Evolutionary conservation across 2,113 vertebrate genomes (phyloP), one percentile per base, ranked within the genome.

Genomic region (Malurus melanocephalus): DNA sequence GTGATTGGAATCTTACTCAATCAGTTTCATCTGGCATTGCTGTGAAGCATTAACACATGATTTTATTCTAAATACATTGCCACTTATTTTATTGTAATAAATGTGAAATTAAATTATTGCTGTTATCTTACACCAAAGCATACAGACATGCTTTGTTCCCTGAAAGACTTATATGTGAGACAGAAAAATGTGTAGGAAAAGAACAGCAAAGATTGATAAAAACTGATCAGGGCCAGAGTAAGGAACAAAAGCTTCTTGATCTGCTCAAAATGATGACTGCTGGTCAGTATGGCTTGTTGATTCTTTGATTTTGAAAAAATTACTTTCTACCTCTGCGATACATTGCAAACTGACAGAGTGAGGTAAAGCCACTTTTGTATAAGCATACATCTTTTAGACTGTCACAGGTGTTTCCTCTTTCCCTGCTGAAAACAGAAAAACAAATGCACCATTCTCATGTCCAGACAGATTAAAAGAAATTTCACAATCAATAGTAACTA

Each of bases 261-360:
- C 27, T 53, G 7, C 10, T 24, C 7, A 18, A 5, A 73, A 5
- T 30, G 14, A 32, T 59, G 32, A 24, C 30, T 53, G 3, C 8
- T 74, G 43, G 21, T 51, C 16, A 38, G 7, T 35, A 51, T 15
- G 76, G 4, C 7, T 52, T 52, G 19, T 35, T 55, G 22, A 53
- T 55, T 32, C 5, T 55, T 46, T 48, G 30, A 27, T 82, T 51
- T 73, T 73, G 35, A 78, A 23, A 71, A 86, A 84, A 72, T 45
- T 51, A 21, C 11, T 55, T 73, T 17, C 16, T 40, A 38, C 18
- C 3, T 67, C 21, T 61, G n/a, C 17, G 45, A 9, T 53, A 65
- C 4, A 3, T 53, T 72, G 35, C 19, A 43, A 17, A 46, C 10
- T n/a, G 20, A 51, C 1, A 26, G 0, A 21, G 3, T 56, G 11